Evolutionary conservation across 2,888 invertebrate species (phyloP).

Genomic region (Melinaea menophilus): DNA sequence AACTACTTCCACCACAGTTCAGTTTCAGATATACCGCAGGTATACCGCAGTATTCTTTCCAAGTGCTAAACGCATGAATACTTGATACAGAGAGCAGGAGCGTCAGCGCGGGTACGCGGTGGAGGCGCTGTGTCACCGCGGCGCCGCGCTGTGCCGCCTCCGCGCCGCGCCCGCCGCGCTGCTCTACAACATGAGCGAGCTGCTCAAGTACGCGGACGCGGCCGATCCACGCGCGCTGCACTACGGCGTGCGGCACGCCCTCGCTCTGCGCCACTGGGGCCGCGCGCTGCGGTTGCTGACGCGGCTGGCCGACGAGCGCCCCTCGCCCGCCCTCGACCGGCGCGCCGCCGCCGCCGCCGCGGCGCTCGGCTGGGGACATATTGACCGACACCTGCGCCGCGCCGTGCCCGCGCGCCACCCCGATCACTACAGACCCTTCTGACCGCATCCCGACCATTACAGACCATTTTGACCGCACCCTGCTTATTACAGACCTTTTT

Average conservation of each 20-base stretch:
- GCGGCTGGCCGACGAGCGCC: constrained; percentile 89
- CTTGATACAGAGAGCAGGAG: constrained; percentile 84
- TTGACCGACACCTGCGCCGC: constrained; percentile 74
- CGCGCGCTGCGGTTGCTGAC: constrained; percentile 86
- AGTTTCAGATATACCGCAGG: not conserved
- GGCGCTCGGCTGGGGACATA: constrained; percentile 84
- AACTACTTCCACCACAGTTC: too few species aligned
- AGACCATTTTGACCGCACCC: too few species aligned
- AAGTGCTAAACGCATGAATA: not conserved
- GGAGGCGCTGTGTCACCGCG: constrained; percentile 88
- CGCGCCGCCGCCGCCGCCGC: constrained; percentile 80
- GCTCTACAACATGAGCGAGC: constrained; percentile 64
- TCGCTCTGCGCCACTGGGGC: constrained; percentile 87
- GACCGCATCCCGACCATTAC: constrained; percentile 32
- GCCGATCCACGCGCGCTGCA: constrained; percentile 84
- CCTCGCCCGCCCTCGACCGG: constrained; percentile 84
- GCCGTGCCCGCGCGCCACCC: constrained; percentile 84
- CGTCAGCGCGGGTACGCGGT: constrained; percentile 88
- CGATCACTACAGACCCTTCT: constrained; percentile 83
- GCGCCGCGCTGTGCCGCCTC: constrained; percentile 83
- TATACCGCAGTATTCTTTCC: not conserved
- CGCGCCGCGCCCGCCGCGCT: constrained; percentile 74
- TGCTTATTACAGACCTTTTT: not conserved
- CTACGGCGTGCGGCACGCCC: constrained; percentile 90
- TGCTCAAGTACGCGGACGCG: constrained; percentile 89